Evolutionary conservation across 2,888 invertebrate genomes (phyloP).

Genomic region (Geophilus truncorum): DNA sequence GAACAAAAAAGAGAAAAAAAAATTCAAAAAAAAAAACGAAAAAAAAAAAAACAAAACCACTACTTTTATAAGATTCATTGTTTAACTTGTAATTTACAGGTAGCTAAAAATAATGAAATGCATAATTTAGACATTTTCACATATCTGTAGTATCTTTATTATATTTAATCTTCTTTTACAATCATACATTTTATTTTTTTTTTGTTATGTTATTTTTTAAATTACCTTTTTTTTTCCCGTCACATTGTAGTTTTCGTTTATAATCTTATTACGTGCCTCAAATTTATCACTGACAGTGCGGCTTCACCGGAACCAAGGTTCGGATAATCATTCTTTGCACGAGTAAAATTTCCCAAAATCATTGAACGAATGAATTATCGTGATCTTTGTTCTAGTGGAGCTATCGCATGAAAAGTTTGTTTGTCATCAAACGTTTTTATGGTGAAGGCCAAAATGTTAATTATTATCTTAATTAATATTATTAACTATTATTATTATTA

Average conservation of each 20-base stretch:
- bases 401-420: neutral
- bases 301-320: too few species aligned
- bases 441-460: neutral
- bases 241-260: neutral
- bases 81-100: conserved; percentile 8
- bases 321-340: too few species aligned
- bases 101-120: neutral
- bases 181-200: neutral
- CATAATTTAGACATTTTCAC: neutral
- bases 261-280: neutral
- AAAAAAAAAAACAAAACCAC: neutral
- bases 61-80: conserved; percentile 13
- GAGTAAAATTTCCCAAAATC: too few species aligned
- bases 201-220: neutral
- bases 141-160: neutral
- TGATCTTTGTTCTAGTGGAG: too few species aligned
- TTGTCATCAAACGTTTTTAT: neutral
- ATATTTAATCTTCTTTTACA: neutral
- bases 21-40: neutral
- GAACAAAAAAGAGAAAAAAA: conserved; percentile 14
- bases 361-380: too few species aligned
- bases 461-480: neutral
- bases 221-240: neutral
- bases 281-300: neutral
- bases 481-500: too few species aligned